phyloP scores from a whole-genome alignment of 1,140 invertebrate species.

The Nasonia giraulti region DNA sequence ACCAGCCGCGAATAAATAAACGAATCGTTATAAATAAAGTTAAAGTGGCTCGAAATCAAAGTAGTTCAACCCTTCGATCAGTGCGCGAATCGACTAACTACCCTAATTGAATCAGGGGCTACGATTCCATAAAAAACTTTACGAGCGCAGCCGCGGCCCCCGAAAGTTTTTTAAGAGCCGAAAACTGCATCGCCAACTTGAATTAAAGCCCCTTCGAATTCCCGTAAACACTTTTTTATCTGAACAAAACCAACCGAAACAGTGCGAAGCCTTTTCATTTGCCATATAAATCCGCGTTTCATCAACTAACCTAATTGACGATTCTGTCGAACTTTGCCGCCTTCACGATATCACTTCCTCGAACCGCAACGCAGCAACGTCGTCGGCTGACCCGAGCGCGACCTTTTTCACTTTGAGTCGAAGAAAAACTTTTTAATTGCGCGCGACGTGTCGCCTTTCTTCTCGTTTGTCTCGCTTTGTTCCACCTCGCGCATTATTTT shows the following conservation, averaged over 20 bases:
- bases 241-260: background rate
- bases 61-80: background rate
- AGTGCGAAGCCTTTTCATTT: background rate
- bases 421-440: constrained; percentile 41
- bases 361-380: background rate
- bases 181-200: background rate
- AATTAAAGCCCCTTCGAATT: background rate
- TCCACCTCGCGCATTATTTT: background rate
- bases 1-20: too few species aligned
- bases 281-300: background rate
- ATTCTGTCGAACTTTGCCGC: background rate
- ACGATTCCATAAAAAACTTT: background rate
- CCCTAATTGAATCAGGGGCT: background rate
- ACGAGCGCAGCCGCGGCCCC: background rate
- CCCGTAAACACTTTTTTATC: background rate
- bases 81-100: background rate
- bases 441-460: background rate
- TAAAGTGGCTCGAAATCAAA: background rate
- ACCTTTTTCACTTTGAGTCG: background rate
- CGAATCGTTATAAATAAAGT: background rate
- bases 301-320: background rate
- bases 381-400: background rate
- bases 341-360: background rate
- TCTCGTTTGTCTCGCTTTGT: background rate
- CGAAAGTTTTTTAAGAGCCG: background rate